Evolutionary conservation across 2,113 vertebrate genomes (phyloP).

Genomic region (Rhinoderma darwinii): DNA sequence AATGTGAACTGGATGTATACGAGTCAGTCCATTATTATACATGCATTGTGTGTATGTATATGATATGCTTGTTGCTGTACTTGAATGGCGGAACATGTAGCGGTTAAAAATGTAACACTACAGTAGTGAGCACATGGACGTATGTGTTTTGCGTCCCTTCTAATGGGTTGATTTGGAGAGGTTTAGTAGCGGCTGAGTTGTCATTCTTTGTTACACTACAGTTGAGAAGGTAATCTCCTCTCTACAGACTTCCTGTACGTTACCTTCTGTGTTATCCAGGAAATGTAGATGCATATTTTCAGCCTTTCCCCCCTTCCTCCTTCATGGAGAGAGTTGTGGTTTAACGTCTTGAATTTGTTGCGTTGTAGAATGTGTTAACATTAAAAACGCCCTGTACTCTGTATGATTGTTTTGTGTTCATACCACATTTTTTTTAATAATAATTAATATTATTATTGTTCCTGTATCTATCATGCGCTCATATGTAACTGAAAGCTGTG

Average conservation of each 20-base stretch:
- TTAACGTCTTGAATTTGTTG: constrained; percentile 23
- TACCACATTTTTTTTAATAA: too few species aligned
- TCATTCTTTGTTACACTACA: background rate
- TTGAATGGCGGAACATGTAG: too few species aligned
- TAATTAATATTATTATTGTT: too few species aligned
- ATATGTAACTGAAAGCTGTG: background rate
- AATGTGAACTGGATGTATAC: too few species aligned
- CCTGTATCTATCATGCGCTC: background rate
- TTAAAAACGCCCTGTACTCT: background rate
- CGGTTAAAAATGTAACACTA: too few species aligned
- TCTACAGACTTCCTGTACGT: constrained; percentile 39
- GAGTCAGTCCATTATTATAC: too few species aligned
- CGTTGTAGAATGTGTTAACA: background rate
- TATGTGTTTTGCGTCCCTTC: background rate
- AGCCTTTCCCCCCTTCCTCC: background rate
- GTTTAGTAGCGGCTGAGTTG: background rate
- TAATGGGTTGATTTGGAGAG: background rate
- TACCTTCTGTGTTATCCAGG: constrained; percentile 38
- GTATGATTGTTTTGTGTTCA: background rate
- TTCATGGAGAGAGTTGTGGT: constrained; percentile 13
- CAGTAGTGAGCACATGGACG: background rate
- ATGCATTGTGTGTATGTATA: too few species aligned
- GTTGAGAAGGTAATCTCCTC: constrained; percentile 28
- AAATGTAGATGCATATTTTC: constrained; percentile 47
- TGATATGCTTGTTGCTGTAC: too few species aligned